phyloP scores from a whole-genome alignment of 2,113 vertebrate species.

The Struthio camelus region DNA sequence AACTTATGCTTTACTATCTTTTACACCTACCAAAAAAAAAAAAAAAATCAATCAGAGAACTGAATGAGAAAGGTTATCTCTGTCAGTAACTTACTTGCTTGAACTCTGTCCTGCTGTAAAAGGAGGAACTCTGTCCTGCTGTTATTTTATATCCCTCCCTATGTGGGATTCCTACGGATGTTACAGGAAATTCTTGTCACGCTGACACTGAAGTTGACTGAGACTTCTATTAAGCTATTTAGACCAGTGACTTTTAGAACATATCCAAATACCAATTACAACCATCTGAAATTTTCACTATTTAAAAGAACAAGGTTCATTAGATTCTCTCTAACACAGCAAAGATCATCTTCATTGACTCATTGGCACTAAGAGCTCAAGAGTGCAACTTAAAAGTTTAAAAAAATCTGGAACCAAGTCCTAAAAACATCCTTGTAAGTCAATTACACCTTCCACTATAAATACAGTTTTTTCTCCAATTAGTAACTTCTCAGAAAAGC shows the following conservation, averaged over 20 bases:
- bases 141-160: not conserved
- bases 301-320: not conserved
- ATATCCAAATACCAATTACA: not conserved
- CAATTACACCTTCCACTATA: not conserved
- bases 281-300: not conserved
- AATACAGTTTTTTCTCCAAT: not conserved
- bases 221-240: not conserved
- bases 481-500: not conserved
- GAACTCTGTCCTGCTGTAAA: not conserved
- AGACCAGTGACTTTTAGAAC: not conserved
- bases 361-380: not conserved
- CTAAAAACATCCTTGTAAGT: not conserved
- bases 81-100: not conserved
- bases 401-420: not conserved
- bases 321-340: not conserved
- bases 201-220: not conserved
- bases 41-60: not conserved
- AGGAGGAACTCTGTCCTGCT: not conserved
- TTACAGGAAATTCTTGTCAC: not conserved
- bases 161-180: not conserved
- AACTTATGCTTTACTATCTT: accelerated
- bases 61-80: not conserved
- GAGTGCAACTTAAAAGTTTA: not conserved
- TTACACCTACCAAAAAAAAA: not conserved
- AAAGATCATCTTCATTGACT: not conserved